Conservation (phyloP, 2,113 vertebrate species). For the Casuarius casuarius region DNA sequence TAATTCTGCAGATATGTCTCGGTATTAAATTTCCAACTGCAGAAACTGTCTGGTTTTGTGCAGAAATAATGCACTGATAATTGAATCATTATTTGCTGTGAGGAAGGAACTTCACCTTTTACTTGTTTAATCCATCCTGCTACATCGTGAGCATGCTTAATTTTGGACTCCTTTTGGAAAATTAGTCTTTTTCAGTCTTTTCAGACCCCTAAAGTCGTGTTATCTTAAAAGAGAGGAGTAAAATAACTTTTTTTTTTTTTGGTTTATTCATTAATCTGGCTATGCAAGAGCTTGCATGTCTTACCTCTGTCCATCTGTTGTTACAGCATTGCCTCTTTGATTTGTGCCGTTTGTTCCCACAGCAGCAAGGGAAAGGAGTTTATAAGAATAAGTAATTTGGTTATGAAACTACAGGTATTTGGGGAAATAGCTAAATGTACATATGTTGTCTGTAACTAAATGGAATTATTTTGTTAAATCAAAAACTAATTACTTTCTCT, state of each 20-base stretch:
- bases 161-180: background rate
- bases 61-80: background rate
- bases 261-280: background rate
- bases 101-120: conserved; percentile 22
- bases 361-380: background rate
- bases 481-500: conserved; percentile 5
- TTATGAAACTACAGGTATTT: conserved; percentile 28
- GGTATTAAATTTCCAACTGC: conserved; percentile 5
- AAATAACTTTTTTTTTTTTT: background rate
- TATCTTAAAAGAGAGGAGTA: background rate
- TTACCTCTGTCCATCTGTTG: conserved; percentile 11
- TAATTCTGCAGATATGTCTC: background rate
- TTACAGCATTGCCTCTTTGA: background rate
- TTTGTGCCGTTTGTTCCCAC: background rate
- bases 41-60: background rate
- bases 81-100: conserved; percentile 10
- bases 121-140: background rate
- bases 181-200: background rate
- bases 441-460: conserved; percentile 9
- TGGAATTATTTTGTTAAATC: conserved; percentile 14
- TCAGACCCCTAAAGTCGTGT: background rate
- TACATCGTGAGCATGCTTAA: background rate
- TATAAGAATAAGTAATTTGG: background rate
- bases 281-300: background rate
- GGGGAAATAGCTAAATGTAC: background rate